Evolutionary conservation across 2,113 vertebrate species (phyloP).

Genomic region (Dendrocopos noguchii): DNA sequence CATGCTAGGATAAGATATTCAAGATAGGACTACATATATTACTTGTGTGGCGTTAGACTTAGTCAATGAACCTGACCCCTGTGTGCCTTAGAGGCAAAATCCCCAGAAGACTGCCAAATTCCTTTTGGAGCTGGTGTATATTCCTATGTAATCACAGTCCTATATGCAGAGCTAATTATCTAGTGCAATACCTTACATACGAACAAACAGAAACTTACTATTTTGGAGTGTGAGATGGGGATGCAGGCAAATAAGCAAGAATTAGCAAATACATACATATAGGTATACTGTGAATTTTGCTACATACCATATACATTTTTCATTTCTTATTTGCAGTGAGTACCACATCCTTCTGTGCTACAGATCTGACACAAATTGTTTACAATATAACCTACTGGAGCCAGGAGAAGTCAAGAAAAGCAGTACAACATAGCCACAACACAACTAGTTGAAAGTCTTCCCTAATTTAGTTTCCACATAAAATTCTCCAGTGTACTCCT

Average conservation of each 20-base stretch:
- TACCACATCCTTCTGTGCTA: not conserved
- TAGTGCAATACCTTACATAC: not conserved
- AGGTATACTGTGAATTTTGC: not conserved
- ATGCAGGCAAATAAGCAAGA: not conserved
- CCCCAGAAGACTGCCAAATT: not conserved
- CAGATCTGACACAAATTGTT: not conserved
- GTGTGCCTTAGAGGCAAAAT: not conserved
- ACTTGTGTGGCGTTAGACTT: not conserved
- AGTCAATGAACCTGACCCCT: not conserved
- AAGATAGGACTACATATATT: not conserved
- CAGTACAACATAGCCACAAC: not conserved
- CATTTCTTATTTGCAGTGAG: not conserved
- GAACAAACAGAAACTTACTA: not conserved
- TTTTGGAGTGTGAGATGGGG: not conserved
- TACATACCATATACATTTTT: not conserved
- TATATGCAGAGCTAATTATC: not conserved
- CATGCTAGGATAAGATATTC: not conserved
- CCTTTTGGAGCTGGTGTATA: not conserved
- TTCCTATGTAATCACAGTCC: not conserved
- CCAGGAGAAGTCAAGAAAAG: not conserved
- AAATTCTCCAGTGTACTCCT: not conserved
- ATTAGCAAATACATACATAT: fast-evolving
- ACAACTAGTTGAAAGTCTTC: not conserved
- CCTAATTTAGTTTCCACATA: not conserved
- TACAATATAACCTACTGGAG: not conserved